phyloP scores from a whole-genome alignment of 2,888 invertebrate genomes.

The Galerucella pusilla region DNA sequence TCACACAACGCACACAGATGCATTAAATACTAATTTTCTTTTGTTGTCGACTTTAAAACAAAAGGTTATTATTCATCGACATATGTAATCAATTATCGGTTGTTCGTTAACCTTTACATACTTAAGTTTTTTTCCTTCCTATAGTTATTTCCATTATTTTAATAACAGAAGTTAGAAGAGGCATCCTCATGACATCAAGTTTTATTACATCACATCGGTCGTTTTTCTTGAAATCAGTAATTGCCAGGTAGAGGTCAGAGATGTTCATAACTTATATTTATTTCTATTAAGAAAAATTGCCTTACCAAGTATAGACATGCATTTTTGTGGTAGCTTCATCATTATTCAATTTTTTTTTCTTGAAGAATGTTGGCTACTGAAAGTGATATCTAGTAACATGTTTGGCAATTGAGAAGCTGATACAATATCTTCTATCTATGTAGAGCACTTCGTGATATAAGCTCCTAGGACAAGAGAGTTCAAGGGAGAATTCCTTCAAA shows the following conservation, averaged over 20 bases:
- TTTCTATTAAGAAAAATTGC: not conserved
- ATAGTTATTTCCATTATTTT: not conserved
- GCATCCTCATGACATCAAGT: slow-evolving; percentile 4
- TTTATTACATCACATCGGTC: slow-evolving; percentile 12
- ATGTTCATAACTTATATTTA: slow-evolving; percentile 9
- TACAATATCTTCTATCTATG: no score
- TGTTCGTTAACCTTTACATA: slow-evolving; percentile 17
- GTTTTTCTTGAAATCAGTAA: slow-evolving; percentile 12
- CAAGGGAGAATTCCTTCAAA: no score
- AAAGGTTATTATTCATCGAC: slow-evolving; percentile 2
- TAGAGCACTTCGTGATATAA: no score
- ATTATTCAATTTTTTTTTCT: no score
- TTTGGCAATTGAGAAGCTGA: no score
- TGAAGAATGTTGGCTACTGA: no score
- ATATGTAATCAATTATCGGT: slow-evolving; percentile 6
- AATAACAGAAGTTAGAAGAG: slow-evolving; percentile 11
- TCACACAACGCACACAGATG: not conserved
- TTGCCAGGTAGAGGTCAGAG: slow-evolving; percentile 3
- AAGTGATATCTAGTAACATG: no score
- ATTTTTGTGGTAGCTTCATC: not conserved
- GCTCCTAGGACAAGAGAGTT: no score
- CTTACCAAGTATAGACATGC: not conserved
- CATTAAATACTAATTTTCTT: not conserved
- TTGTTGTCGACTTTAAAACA: not conserved
- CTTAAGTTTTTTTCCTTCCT: not conserved